Evolutionary conservation across 92 coral and sea anemone species (phyloP).

Genomic region (Umimayanthus chanpuru): DNA sequence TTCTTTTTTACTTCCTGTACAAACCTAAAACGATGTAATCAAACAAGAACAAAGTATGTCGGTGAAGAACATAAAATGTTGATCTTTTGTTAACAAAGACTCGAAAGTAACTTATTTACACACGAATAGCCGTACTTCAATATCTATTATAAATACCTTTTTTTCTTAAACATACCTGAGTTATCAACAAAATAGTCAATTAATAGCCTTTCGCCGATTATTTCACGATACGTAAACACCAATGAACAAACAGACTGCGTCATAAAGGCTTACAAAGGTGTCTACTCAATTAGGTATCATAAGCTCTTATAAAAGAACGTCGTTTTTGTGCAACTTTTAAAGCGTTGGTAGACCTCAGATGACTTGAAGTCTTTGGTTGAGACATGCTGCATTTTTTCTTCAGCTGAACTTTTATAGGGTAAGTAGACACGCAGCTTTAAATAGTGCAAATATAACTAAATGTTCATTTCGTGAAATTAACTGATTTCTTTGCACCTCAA

Average conservation of each 20-base stretch:
- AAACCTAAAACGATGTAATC: too few species aligned
- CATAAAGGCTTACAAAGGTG: neutral
- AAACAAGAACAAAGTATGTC: too few species aligned
- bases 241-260: neutral
- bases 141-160: neutral
- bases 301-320: neutral
- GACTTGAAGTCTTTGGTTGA: neutral
- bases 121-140: too few species aligned
- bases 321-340: neutral
- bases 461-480: too few species aligned
- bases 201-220: neutral
- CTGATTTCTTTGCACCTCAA: too few species aligned
- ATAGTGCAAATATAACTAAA: neutral
- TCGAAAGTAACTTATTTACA: too few species aligned
- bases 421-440: too few species aligned
- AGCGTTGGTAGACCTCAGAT: neutral
- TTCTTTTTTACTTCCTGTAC: too few species aligned
- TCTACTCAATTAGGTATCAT: neutral
- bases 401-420: neutral
- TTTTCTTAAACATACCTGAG: too few species aligned
- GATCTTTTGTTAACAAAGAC: too few species aligned
- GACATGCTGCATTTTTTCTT: neutral
- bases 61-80: too few species aligned
- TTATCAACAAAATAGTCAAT: too few species aligned
- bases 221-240: neutral